Evolutionary conservation across 1,140 invertebrate species (phyloP), one percentile per base, ranked within the genome.

Genomic region (Stenopsyche tienmushanensis): DNA sequence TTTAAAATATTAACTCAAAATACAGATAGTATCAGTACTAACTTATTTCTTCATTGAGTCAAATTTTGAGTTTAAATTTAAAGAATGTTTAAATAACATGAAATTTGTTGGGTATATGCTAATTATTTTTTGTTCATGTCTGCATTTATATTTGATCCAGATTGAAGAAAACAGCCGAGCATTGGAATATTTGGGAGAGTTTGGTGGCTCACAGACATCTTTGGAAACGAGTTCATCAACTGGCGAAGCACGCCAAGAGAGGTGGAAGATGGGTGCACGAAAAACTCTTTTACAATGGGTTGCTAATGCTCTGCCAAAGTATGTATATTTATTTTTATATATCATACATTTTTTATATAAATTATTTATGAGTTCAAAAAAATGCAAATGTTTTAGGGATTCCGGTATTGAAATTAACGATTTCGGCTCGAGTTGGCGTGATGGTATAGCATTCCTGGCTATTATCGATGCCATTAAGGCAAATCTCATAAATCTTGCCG

Each of bases 341-440:
- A 21, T 62, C 24, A 62, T 5, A 10, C 15, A 67, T 47, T 3
- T 29, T 17, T 59, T 20, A 17, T 5, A 17, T 8, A 8, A 8
- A 17, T 49, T 49, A 7, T 8, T 8, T 49, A 21, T 8, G 17
- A 9, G 17, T 53, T 39, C 26, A 57, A 3, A 21, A 29, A 58
- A 21, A 24, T 45, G 29, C 29, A 69, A 39, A 39, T 54, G 52
- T 25, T 39, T 41, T 75, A 96, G 92, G 77, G 88, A 93, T 73
- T 88, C 87, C 73, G 92, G 92, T 65, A 88, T 98, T 52, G 83
- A 91, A 79, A 90, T 99, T 2, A 90, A 86, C 77, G 95, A 99
- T 81, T 99, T 99, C 80, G 96, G 96, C 24, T 86, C 90, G 67
- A 95, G 93, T 76, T 99, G 97, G 97, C 85, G 96, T 72, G 96